A percentile compares a stretch with the other conserved stretches of the same genome.
Evolutionary conservation across 2,888 invertebrate genomes (phyloP).

Genomic region (Brenthis hecate): DNA sequence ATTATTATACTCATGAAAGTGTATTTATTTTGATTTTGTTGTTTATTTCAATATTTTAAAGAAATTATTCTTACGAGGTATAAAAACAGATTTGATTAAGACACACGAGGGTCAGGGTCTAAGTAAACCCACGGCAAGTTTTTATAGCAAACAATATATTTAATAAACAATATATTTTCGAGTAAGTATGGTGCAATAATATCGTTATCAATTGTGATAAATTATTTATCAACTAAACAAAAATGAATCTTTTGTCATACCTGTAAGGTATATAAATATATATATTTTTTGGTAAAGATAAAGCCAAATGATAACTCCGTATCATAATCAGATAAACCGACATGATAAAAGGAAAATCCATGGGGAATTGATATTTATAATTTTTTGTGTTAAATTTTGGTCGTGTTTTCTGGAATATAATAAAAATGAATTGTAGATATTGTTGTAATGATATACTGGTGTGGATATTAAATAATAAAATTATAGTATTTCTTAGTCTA

Average conservation of each 20-base stretch:
- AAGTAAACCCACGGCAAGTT: too few species aligned
- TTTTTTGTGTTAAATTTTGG: constrained; percentile 14
- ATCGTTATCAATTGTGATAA: too few species aligned
- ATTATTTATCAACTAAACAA: not conserved
- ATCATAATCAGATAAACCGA: constrained; percentile 4
- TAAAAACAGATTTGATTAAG: too few species aligned
- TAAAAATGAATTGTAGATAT: constrained; percentile 56
- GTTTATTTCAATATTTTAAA: too few species aligned
- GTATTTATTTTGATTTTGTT: too few species aligned
- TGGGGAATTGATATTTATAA: constrained; percentile 12
- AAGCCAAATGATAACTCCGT: not conserved
- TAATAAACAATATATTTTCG: too few species aligned
- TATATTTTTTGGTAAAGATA: constrained; percentile 1
- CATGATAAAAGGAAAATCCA: constrained; percentile 6
- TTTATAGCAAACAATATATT: too few species aligned
- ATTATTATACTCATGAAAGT: too few species aligned
- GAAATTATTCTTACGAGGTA: too few species aligned
- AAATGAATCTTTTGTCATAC: not conserved
- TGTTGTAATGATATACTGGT: constrained; percentile 55
- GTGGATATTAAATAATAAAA: constrained; percentile 71
- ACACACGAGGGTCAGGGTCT: too few species aligned
- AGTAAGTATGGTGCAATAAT: too few species aligned
- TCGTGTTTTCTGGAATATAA: constrained; percentile 26
- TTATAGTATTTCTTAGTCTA: constrained; percentile 63
- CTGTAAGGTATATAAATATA: not conserved